Conservation (phyloP, 2,113 vertebrate species). For the Cephalopterus ornatus region DNA sequence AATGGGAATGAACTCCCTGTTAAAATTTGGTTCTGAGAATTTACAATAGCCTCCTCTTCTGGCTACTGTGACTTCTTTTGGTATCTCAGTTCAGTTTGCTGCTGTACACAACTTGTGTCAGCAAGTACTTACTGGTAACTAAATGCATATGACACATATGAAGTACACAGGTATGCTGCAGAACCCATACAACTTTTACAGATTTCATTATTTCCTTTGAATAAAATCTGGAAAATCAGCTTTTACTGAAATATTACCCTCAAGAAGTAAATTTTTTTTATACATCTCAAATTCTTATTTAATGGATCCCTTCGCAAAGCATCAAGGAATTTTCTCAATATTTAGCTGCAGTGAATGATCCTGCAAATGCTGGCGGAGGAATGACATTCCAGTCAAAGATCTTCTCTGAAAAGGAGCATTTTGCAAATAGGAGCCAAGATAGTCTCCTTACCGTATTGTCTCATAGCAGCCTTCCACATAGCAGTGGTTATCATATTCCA, state of each 20-base stretch:
- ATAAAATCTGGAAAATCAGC: neutral
- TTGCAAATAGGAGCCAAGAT: neutral
- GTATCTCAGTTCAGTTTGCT: neutral
- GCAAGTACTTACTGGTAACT: neutral
- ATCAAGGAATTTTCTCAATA: neutral
- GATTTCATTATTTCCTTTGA: neutral
- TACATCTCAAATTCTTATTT: neutral
- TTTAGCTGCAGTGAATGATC: neutral
- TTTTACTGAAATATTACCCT: neutral
- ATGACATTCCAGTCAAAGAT: neutral
- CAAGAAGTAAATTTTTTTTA: neutral
- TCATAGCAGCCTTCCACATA: neutral
- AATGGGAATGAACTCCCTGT: conserved; percentile 6
- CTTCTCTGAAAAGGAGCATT: neutral
- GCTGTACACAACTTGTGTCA: neutral
- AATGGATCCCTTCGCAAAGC: neutral
- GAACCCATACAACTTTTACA: neutral
- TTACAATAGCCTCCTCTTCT: neutral
- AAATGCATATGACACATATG: neutral
- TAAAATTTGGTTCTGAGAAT: conserved; percentile 13
- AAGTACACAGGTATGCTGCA: neutral
- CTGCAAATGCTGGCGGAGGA: neutral
- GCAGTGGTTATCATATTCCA: neutral
- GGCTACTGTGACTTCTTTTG: neutral
- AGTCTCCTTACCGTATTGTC: rapidly evolving